A percentile compares a stretch with the other conserved stretches of the same genome.
These are phyloP conservation scores for Entomobrya proxima DNA, from an alignment of 2,888 invertebrate species.

Conservation along the genomic window DNA sequence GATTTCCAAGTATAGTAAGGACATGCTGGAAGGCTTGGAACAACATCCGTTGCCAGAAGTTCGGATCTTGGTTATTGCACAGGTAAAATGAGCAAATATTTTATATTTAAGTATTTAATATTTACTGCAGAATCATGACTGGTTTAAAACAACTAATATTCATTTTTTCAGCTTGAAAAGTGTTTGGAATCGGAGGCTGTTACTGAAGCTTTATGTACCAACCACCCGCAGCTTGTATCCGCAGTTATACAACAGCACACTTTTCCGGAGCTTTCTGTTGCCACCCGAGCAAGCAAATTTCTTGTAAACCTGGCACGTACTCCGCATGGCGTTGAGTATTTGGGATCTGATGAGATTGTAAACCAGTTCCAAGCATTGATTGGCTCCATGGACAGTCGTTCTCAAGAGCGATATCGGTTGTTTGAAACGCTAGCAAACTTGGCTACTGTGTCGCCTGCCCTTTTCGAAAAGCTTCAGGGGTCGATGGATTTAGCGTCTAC, in stretches of 20 bases:
- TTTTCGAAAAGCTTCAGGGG: constrained; percentile 67
- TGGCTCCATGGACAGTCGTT: constrained; percentile 47
- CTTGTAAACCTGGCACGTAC: constrained; percentile 64
- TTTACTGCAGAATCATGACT: no score
- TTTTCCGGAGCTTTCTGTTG: constrained; percentile 70
- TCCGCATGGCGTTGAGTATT: constrained; percentile 60
- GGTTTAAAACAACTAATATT: neutral
- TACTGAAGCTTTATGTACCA: constrained; percentile 3
- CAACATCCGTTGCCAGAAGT: constrained; percentile 72
- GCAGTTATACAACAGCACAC: constrained; percentile 67
- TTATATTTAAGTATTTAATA: neutral
- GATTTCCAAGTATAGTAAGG: constrained; percentile 71
- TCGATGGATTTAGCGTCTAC: constrained; percentile 60
- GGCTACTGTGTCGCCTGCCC: constrained; percentile 62
- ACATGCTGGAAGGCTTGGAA: constrained; percentile 71
- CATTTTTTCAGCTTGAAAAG: constrained; percentile 66
- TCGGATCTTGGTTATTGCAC: constrained; percentile 70
- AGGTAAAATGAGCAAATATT: constrained; percentile 56
- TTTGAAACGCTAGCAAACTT: constrained; percentile 71
- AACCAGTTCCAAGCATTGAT: constrained; percentile 65
- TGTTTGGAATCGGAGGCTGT: constrained; percentile 64
- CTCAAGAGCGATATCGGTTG: constrained; percentile 70
- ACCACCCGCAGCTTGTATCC: constrained; percentile 69
- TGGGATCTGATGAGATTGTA: constrained; percentile 66
- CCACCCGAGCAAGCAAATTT: constrained; percentile 67